These are phyloP conservation scores for Brachionus manjavacas DNA, from an alignment of 1,140 invertebrate genomes.

Conservation along the genomic window DNA sequence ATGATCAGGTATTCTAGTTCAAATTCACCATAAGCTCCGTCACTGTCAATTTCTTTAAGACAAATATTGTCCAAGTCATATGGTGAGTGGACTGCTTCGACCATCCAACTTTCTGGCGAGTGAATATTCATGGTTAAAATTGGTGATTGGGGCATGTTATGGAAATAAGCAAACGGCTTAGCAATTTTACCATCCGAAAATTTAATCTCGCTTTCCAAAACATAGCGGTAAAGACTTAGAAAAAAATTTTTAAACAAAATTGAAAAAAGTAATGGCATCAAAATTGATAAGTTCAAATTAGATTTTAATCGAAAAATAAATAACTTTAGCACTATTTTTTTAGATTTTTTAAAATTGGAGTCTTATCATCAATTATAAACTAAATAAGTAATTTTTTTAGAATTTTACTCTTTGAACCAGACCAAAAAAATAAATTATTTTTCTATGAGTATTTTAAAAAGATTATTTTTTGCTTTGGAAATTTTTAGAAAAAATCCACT, in stretches of 20 bases:
- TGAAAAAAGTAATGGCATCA: too few relatives aligned
- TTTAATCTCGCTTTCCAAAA: slow-evolving; percentile 79
- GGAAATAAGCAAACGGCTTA: slow-evolving; percentile 76
- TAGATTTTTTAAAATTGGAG: too few relatives aligned
- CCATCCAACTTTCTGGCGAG: slow-evolving; percentile 97
- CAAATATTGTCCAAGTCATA: slow-evolving; percentile 98
- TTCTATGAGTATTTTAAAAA: too few relatives aligned
- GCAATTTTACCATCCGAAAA: slow-evolving; percentile 68
- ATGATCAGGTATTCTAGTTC: slow-evolving; percentile 83
- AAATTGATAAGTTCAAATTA: too few relatives aligned
- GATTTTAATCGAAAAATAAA: too few relatives aligned
- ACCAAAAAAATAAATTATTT: too few relatives aligned
- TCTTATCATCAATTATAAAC: too few relatives aligned
- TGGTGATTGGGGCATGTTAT: slow-evolving; percentile 78
- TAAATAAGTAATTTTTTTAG: too few relatives aligned
- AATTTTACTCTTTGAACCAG: too few relatives aligned
- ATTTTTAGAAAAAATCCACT: too few relatives aligned
- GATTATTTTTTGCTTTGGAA: too few relatives aligned
- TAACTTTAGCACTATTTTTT: too few relatives aligned
- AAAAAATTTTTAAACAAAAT: not conserved
- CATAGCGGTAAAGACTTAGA: slow-evolving; percentile 85
- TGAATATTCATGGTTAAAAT: slow-evolving; percentile 89
- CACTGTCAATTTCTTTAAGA: slow-evolving; percentile 61
- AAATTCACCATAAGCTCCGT: slow-evolving; percentile 69
- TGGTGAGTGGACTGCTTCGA: slow-evolving; percentile 83